Evolutionary conservation across 2,888 invertebrate genomes (phyloP).

Genomic region (Phortica okadai): DNA sequence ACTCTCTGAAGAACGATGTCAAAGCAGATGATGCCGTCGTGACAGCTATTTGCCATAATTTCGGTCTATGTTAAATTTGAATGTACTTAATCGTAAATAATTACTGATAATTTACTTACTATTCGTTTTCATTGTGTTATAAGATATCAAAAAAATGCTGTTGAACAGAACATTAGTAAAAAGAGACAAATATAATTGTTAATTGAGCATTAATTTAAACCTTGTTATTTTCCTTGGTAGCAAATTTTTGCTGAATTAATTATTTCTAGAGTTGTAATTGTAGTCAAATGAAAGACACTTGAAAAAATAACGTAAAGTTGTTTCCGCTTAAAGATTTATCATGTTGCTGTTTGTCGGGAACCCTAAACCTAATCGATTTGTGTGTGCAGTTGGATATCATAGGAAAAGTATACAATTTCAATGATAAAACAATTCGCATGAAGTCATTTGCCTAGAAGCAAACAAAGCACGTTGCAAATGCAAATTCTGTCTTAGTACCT

Average conservation of each 20-base stretch:
- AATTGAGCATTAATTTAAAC: neutral
- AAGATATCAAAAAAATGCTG: neutral
- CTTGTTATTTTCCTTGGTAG: too few species aligned
- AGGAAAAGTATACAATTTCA: slow-evolving; percentile 32
- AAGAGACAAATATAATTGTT: neutral
- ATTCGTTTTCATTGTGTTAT: neutral
- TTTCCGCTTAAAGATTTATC: neutral
- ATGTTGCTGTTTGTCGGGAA: neutral
- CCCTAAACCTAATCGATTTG: neutral
- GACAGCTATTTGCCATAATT: slow-evolving; percentile 56
- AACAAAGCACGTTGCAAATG: neutral
- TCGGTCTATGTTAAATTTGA: slow-evolving; percentile 40
- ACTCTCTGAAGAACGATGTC: slow-evolving; percentile 56
- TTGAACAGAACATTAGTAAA: neutral
- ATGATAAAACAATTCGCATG: slow-evolving; percentile 6
- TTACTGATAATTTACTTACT: neutral
- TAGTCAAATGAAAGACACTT: neutral
- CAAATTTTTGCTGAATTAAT: too few species aligned
- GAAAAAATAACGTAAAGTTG: neutral
- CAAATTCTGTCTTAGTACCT: too few species aligned
- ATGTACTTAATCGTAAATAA: neutral
- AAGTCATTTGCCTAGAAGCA: neutral
- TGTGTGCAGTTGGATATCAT: slow-evolving; percentile 39
- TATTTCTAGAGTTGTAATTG: too few species aligned
- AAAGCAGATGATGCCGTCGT: slow-evolving; percentile 42